Evolutionary conservation across 2,888 invertebrate species (phyloP).

Genomic region (Pomacea canaliculata): DNA sequence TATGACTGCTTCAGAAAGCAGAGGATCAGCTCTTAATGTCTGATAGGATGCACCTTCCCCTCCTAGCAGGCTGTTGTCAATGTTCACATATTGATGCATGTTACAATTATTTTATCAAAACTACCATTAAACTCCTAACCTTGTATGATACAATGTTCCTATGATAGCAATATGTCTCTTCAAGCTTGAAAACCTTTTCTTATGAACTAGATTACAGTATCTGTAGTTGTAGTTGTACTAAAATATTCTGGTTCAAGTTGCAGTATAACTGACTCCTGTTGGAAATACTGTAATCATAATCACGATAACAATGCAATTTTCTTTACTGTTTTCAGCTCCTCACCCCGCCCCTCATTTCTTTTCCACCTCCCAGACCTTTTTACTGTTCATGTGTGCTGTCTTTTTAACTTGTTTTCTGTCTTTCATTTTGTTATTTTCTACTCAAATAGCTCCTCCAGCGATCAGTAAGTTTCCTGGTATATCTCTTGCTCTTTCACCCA

Average conservation of each 20-base stretch:
- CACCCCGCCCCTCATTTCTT: background rate
- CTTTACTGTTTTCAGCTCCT: constrained; percentile 24
- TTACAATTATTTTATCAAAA: no score
- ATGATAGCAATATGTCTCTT: no score
- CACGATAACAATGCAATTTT: constrained; percentile 17
- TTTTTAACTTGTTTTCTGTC: constrained; percentile 1
- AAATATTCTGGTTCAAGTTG: background rate
- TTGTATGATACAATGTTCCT: no score
- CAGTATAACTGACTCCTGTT: background rate
- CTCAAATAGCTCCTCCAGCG: constrained; percentile 32
- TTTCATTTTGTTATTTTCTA: constrained; percentile 10
- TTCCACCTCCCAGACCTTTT: background rate
- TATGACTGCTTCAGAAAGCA: no score
- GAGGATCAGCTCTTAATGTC: no score
- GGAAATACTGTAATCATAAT: constrained; percentile 7
- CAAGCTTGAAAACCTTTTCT: no score
- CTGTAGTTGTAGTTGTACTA: no score
- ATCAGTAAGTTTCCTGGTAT: constrained; percentile 38
- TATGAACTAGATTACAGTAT: no score
- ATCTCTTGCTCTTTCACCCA: constrained; percentile 25
- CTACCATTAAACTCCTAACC: no score
- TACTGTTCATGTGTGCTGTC: background rate
- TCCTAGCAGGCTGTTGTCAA: no score
- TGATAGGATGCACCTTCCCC: no score
- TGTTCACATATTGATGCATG: no score